Percentiles rank a stretch among this genome's conserved stretches.
Conservation (phyloP, 1,140 invertebrate genomes). For the Leptestheria dahalacensis region DNA sequence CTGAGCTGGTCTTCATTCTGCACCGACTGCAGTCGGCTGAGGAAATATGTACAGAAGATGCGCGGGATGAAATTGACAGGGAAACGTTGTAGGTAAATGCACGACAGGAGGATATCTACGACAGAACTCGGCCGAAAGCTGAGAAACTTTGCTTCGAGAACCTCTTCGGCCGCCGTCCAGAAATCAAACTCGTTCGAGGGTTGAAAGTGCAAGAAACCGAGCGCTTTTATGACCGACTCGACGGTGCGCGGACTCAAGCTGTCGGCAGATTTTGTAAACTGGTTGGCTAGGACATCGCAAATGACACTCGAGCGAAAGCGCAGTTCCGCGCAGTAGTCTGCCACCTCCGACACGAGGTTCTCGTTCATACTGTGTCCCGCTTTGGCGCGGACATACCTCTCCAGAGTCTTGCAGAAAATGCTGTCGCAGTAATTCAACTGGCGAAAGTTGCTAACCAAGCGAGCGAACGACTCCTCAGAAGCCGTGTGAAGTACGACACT, state of each 20-base stretch:
- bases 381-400: conserved; percentile 42
- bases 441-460: conserved; percentile 40
- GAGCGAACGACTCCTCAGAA: conserved; percentile 39
- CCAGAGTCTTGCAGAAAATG: conserved; percentile 39
- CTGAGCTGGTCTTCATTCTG: conserved; percentile 19
- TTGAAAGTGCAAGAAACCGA: conserved; percentile 44
- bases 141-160: conserved; percentile 40
- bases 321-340: conserved; percentile 44
- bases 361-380: conserved; percentile 32
- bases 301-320: conserved; percentile 39
- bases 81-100: conserved; percentile 45
- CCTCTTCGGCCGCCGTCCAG: conserved; percentile 40
- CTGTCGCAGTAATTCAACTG: conserved; percentile 35
- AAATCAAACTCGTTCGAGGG: conserved; percentile 38
- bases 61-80: conserved; percentile 44
- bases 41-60: conserved; percentile 44
- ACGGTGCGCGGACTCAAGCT: conserved; percentile 36
- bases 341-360: conserved; percentile 39
- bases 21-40: conserved; percentile 37
- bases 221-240: conserved; percentile 40
- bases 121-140: conserved; percentile 41
- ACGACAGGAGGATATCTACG: conserved; percentile 44
- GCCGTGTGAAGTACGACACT: conserved; percentile 42
- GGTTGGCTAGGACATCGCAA: conserved; percentile 38
- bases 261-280: conserved; percentile 37